A percentile compares a stretch with the other conserved stretches of the same genome.
Evolutionary conservation across 2,797 vertebrate species (phyloP).

Genomic region (Ceyx erithaca): DNA sequence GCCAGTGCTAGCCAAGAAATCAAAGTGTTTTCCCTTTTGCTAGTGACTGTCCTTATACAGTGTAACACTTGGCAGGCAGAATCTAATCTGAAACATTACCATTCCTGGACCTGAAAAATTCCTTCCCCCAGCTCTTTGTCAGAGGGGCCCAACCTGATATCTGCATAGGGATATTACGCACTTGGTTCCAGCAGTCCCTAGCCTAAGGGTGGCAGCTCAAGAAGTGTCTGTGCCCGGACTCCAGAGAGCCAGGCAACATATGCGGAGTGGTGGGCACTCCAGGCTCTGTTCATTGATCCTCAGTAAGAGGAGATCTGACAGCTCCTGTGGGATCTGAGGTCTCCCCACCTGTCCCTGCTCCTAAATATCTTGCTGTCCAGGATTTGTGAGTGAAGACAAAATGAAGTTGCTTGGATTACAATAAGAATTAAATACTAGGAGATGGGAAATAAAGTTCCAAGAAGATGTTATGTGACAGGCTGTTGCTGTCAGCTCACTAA

Average conservation of each 20-base stretch:
- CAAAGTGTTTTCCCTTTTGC: not conserved
- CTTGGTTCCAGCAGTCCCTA: too few relatives aligned
- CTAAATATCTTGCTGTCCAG: not conserved
- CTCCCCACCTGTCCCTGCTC: not conserved
- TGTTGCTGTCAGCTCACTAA: not conserved
- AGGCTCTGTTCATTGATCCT: not conserved
- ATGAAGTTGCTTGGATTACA: not conserved
- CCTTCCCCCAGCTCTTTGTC: not conserved
- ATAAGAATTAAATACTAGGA: not conserved
- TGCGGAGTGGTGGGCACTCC: rapidly evolving
- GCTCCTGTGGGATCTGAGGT: not conserved
- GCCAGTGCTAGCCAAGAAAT: not conserved
- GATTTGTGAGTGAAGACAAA: not conserved
- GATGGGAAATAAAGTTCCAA: not conserved
- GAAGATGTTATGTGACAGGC: rapidly evolving
- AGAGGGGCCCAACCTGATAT: not conserved
- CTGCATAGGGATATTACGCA: rapidly evolving
- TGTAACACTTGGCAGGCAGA: not conserved
- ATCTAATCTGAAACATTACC: not conserved
- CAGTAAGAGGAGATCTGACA: rapidly evolving
- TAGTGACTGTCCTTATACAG: not conserved
- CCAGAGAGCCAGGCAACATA: not conserved
- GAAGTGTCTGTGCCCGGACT: not conserved
- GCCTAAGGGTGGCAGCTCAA: not conserved
- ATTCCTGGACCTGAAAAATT: not conserved